phyloP scores from a whole-genome alignment of 2,113 vertebrate genomes.

The Gavia stellata region DNA sequence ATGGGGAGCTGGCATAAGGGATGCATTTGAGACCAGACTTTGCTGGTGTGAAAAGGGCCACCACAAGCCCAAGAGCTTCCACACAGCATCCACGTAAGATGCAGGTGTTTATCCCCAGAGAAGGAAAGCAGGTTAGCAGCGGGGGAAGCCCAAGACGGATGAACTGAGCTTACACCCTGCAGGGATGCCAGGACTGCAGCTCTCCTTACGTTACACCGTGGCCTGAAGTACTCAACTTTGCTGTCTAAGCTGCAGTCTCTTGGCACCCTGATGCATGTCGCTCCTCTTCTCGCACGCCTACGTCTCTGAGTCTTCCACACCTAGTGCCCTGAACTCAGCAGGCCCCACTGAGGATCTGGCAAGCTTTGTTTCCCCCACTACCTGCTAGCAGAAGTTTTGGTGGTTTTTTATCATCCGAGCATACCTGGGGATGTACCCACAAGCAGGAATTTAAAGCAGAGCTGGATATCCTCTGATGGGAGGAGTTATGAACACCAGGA shows the following conservation, averaged over 20 bases:
- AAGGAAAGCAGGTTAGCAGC: neutral
- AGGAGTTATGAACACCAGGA: neutral
- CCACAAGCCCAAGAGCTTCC: neutral
- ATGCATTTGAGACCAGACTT: accelerated
- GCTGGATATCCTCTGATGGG: neutral
- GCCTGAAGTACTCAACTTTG: neutral
- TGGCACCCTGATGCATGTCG: accelerated
- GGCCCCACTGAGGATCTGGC: neutral
- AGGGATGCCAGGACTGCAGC: neutral
- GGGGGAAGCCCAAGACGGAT: neutral
- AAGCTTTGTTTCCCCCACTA: neutral
- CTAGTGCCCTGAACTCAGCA: neutral
- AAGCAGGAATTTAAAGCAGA: neutral
- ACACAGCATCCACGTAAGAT: neutral
- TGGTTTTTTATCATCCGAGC: neutral
- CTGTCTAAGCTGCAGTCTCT: neutral
- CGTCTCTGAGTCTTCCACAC: accelerated
- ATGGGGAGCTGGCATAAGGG: neutral
- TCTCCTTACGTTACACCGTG: neutral
- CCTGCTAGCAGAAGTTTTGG: neutral
- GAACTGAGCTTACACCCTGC: neutral
- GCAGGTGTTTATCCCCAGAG: neutral
- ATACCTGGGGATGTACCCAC: neutral
- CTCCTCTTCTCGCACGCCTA: accelerated
- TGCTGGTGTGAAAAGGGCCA: neutral